These are phyloP conservation scores for Anabas testudineus DNA, from an alignment of 2,797 vertebrate species.

Conservation along the genomic window DNA sequence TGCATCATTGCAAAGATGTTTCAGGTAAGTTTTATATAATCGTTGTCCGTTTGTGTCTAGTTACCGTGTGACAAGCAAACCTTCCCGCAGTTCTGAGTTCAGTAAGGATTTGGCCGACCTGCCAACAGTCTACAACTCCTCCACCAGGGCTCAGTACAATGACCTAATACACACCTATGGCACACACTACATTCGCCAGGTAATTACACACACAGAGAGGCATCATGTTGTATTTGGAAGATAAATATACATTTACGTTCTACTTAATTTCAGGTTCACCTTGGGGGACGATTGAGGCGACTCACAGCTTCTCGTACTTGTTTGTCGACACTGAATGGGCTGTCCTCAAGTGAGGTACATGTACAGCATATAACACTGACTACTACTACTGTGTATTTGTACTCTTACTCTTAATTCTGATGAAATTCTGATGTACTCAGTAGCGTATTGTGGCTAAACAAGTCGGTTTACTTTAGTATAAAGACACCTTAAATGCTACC, in stretches of 20 bases:
- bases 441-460: too few relatives aligned
- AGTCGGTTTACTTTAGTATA: too few relatives aligned
- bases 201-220: constrained; percentile 3
- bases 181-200: constrained; percentile 54
- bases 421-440: too few relatives aligned
- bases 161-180: constrained; percentile 37
- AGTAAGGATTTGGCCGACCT: not conserved
- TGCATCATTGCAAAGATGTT: rapidly evolving
- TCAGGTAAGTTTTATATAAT: not conserved
- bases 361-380: not conserved
- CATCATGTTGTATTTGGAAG: not conserved
- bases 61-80: constrained; percentile 15
- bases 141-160: constrained; percentile 3
- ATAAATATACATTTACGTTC: too few relatives aligned
- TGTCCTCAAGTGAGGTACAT: constrained; percentile 10
- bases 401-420: too few relatives aligned
- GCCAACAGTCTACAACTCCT: not conserved
- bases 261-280: constrained; percentile 20
- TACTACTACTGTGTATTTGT: not conserved
- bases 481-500: too few relatives aligned
- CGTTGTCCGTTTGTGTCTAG: constrained; percentile 24
- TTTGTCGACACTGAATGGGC: constrained; percentile 34
- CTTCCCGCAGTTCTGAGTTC: constrained; percentile 25
- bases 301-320: constrained; percentile 39
- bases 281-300: constrained; percentile 35